Base-by-base conservation (phyloP, 1,140 invertebrate species). In the Archivesica marissinica region DNA sequence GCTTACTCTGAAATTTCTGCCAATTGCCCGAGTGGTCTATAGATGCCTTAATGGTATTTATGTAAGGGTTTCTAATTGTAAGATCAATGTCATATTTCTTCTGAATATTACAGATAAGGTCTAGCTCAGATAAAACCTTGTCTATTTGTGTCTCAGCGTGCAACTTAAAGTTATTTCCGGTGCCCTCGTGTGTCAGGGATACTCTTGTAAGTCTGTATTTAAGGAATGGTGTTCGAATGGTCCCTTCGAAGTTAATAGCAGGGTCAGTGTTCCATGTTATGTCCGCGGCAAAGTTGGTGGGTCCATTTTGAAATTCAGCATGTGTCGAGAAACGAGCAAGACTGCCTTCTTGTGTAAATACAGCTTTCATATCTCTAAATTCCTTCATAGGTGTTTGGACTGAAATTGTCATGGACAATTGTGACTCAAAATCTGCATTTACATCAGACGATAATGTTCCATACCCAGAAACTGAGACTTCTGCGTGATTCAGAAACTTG, bases 1-100 rank as follows among this genome's bases (percentile, higher is more conserved):
- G 15, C n/a, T 50, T 74, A 25, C 47, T 74, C n/a, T 47, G n/a
- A 30, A 74, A 74, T 20, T 41, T 44, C 28, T 44, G 25, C 41
- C 39, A 52, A 33, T 30, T 74, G n/a, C 70, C 70, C 39, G n/a
- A 59, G 35, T 78, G 75, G 41, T 56, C 54, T 9, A 78, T 39
- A 1, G 75, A 59, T 35, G 50, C 75, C 38, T 78, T 78, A 28
- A 78, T 59, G 20, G 75, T 35, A 3, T 59, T 39, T n/a, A n/a
- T 61, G 39, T 59, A 78, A n/a, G 75, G 75, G 33, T 20, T 59
- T 61, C 54, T 56, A 4, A 78, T 56, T 0, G 75, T 61, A 13
- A 78, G 41, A 41, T 78, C 75, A 41, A 78, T 61, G n/a, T 78
- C 54, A 25, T 35, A 41, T 41, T 59, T 78, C 47, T 59, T 54